Evolutionary conservation across 2,113 vertebrate genomes (phyloP), one percentile per base, ranked within the genome.

Genomic region (Clarias gariepinus): DNA sequence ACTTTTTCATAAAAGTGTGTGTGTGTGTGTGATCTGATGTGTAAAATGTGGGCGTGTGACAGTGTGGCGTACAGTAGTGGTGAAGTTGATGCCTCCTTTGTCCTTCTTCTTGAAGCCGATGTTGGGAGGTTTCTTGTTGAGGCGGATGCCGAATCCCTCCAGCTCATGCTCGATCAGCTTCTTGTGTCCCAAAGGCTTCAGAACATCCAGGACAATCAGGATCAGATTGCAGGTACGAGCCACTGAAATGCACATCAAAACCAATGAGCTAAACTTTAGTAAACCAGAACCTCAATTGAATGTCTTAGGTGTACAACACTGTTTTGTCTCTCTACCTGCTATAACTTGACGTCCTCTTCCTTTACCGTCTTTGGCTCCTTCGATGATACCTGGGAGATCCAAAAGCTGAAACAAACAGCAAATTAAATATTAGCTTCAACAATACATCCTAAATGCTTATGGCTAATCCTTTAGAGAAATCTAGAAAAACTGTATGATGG

Each of bases 81-180:
- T 99, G 87, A 99, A 98, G 92, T 99, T 99, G 93, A 99, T 99
- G 92, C 98, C 98, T 83, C 98, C 98, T 94, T 99, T 99, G 94
- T 99, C 98, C 94, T 99, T 99, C 93, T 96, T 99, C 94, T 99
- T 99, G 94, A 96, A 99, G 90, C 98, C 98, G 8, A 99, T 99
- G 93, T 99, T 99, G 87, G 98, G 98, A 4, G 98, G 97, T 81
- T 96, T 94, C 91, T 98, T 99, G 92, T 99, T 99, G 85, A 99
- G 95, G 15, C 98, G 96, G 92, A 99, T 99, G 47, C 98, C 98
- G 90, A 99, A 99, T 82, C 98, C 98, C 90, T 99, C 98, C 92
- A 99, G 92, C 88, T 99, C 98, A 61, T 97, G 97, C 91, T 99
- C 98, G 90, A 99, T 99, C 28, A 99, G 97, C 91, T 96, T 98